Base-by-base conservation (phyloP, 2,113 vertebrate genomes). In the Muntiacus reevesi region DNA sequence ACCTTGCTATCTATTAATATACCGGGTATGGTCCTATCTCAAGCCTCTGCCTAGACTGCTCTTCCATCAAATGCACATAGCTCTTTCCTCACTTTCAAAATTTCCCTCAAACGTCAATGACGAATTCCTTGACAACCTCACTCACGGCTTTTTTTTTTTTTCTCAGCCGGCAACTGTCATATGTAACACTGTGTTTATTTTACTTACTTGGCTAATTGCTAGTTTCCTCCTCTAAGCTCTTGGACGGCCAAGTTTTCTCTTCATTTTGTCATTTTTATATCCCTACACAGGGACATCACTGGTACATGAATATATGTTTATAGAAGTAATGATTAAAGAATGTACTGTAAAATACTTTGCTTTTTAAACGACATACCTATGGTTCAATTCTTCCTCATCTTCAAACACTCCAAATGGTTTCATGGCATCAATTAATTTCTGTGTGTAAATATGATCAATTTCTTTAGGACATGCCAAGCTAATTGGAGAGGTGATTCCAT, bases 381-480 rank as follows among this genome's bases (percentile, higher is more conserved):
- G 99, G 98, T 99, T 99, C 85, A 99, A 97, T 92, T 99, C 99
- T 95, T 99, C 99, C 95, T 99, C 99, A 94, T 99, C 99, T 98
- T 99, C 99, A 99, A 99, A 99, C 43, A 99, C 99, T 45, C 99
- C 99, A 98, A 99, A 99, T 52, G 99, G 99, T 97, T 99, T 99
- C 99, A 99, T 99, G 16, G 99, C 99, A 98, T 99, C 99, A 79
- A 99, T 98, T 87, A 99, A 98, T 89, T 99, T 99, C 97, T 99
- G 99, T 59, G 99, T 99, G 93, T 99, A 99, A 98, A 99, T 97
- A 91, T 99, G 98, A 98, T 99, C 99, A 88, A 99, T 98, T 86
- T 99, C 99, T 97, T 99, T 98, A 71, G 99, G 99, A 98, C 98
- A 98, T 81, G 99, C 99, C 95, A 99, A 99, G 98, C 99, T 99